Evolutionary conservation across 2,888 invertebrate species (phyloP).

Genomic region (Phania funesta): DNA sequence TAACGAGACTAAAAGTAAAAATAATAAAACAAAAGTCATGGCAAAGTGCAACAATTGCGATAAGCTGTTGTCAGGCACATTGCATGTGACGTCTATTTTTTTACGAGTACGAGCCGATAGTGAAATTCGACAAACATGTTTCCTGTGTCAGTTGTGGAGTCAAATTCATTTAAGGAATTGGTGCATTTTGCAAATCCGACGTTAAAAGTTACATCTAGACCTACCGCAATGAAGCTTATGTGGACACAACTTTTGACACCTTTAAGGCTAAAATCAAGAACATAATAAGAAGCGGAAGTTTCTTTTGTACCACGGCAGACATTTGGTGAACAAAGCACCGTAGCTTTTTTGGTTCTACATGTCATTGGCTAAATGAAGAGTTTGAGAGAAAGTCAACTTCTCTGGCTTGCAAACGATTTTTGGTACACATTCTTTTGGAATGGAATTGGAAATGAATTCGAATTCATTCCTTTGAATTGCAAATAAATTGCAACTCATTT

Average conservation of each 20-base stretch:
- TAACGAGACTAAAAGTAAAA: constrained; percentile 8
- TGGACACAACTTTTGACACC: constrained; percentile 18
- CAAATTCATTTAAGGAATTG: constrained; percentile 25
- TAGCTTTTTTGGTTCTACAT: constrained; percentile 15
- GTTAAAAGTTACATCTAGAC: constrained; percentile 14
- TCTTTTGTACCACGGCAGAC: constrained; percentile 22
- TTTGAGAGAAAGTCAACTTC: constrained; percentile 30
- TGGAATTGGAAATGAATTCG: background rate
- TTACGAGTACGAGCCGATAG: background rate
- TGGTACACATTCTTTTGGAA: background rate
- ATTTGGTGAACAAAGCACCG: constrained; percentile 32
- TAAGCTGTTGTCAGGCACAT: constrained; percentile 14
- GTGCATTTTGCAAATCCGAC: constrained; percentile 10
- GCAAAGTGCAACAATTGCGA: constrained; percentile 34
- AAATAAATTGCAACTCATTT: too few relatives aligned
- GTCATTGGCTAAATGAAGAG: constrained; percentile 5
- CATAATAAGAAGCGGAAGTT: constrained; percentile 16
- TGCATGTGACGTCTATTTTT: constrained; percentile 22
- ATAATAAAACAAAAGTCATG: constrained; percentile 12
- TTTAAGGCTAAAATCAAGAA: constrained; percentile 5
- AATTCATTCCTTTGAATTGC: too few relatives aligned
- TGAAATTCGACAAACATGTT: constrained; percentile 1
- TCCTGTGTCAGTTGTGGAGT: constrained; percentile 27
- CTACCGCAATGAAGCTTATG: constrained; percentile 18
- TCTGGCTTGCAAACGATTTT: background rate